Percentiles rank a stretch among this genome's conserved stretches.
phyloP scores from a whole-genome alignment of 2,888 invertebrate genomes.

The Norana najaformis region DNA sequence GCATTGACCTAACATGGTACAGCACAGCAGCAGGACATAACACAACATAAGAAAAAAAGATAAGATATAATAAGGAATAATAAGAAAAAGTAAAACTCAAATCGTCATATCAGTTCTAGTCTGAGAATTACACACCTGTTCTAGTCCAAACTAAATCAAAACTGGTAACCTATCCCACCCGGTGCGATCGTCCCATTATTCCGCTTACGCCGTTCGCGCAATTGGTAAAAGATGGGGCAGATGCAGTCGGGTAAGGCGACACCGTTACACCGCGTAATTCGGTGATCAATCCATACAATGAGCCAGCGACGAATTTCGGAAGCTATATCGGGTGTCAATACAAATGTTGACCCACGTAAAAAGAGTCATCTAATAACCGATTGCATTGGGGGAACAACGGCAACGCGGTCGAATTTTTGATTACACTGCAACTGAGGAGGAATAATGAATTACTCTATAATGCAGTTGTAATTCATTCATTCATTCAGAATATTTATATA shows the following conservation, averaged over 20 bases:
- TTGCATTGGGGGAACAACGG: not conserved
- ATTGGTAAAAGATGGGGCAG: constrained; percentile 13
- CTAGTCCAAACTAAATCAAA: too few relatives aligned
- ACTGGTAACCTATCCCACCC: not conserved
- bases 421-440: not conserved
- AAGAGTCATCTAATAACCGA: constrained; percentile 13
- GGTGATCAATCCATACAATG: not conserved
- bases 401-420: not conserved
- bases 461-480: not conserved
- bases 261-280: not conserved
- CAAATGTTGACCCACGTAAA: not conserved
- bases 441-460: not conserved
- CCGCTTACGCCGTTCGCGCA: not conserved
- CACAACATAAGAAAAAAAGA: too few relatives aligned
- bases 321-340: not conserved
- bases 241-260: not conserved
- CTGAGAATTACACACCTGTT: too few relatives aligned
- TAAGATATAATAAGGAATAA: too few relatives aligned
- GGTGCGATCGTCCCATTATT: not conserved
- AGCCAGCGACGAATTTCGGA: not conserved
- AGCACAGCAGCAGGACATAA: too few relatives aligned
- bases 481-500: not conserved
- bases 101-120: too few relatives aligned
- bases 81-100: too few relatives aligned
- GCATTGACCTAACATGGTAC: too few relatives aligned